Conservation (phyloP, 2,113 vertebrate species). For the Sebastes fasciatus region DNA sequence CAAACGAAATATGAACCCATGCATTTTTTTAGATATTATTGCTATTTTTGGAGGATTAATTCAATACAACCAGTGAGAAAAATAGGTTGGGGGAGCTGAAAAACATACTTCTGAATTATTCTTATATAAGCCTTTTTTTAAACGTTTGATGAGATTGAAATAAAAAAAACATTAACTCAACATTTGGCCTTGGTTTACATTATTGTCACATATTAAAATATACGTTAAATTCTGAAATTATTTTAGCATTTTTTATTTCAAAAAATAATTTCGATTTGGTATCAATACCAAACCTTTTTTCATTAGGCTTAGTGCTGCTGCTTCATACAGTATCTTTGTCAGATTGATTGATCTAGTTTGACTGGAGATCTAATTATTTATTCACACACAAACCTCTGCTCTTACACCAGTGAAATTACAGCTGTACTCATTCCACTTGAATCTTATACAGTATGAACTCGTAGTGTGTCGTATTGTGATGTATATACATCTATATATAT, state of each 20-base stretch:
- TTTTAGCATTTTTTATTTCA: slow-evolving; percentile 15
- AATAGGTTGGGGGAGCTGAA: background rate
- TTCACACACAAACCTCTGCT: slow-evolving; percentile 50
- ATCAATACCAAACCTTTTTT: background rate
- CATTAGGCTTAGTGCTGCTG: background rate
- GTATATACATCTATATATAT: background rate
- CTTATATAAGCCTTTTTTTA: background rate
- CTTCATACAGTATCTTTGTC: slow-evolving; percentile 24
- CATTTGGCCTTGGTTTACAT: background rate
- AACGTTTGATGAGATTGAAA: background rate
- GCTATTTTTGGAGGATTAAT: background rate
- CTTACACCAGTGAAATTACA: slow-evolving; percentile 18
- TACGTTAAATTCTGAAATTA: slow-evolving; percentile 12
- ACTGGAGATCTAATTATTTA: slow-evolving; percentile 44
- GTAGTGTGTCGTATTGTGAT: too few species aligned
- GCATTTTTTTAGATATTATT: background rate
- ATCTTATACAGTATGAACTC: background rate
- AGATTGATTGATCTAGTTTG: slow-evolving; percentile 58
- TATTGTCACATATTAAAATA: background rate
- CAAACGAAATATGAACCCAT: slow-evolving; percentile 25
- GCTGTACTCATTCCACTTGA: background rate
- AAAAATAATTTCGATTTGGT: slow-evolving; percentile 31
- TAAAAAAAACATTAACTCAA: background rate
- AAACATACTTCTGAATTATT: background rate
- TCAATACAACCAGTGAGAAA: background rate